Percentiles rank a stretch among this genome's conserved stretches.
Conservation (phyloP, 2,113 vertebrate genomes). For the Kryptolebias marmoratus region DNA sequence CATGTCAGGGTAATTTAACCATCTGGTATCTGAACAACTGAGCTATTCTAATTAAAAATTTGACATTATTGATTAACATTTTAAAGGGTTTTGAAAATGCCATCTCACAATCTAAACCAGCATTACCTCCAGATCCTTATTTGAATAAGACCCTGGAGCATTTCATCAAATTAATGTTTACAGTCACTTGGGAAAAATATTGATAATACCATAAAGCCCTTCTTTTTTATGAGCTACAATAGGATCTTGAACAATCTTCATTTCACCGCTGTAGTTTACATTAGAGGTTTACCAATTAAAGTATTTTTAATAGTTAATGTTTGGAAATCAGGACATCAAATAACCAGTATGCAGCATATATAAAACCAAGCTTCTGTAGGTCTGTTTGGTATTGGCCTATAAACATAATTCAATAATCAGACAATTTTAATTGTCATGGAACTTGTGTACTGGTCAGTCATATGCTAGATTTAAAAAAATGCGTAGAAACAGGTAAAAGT, state of each 20-base stretch:
- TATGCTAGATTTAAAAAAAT: too few species aligned
- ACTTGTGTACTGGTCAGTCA: too few species aligned
- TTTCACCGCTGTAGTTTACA: neutral
- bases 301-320: too few species aligned
- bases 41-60: neutral
- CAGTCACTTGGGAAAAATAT: neutral
- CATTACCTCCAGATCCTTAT: neutral
- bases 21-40: conserved; percentile 24
- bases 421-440: too few species aligned
- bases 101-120: neutral
- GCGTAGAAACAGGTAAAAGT: too few species aligned
- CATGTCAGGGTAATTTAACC: neutral
- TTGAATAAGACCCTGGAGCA: neutral
- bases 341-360: too few species aligned
- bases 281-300: neutral
- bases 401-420: too few species aligned
- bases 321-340: too few species aligned
- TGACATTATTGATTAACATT: neutral
- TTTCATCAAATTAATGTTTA: conserved; percentile 5
- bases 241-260: neutral
- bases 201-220: neutral
- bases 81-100: neutral
- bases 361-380: too few species aligned
- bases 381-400: too few species aligned
- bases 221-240: neutral